Percentiles rank a stretch among this genome's conserved stretches.
Evolutionary conservation across 2,888 invertebrate genomes (phyloP).

Genomic region (Rotaria socialis): DNA sequence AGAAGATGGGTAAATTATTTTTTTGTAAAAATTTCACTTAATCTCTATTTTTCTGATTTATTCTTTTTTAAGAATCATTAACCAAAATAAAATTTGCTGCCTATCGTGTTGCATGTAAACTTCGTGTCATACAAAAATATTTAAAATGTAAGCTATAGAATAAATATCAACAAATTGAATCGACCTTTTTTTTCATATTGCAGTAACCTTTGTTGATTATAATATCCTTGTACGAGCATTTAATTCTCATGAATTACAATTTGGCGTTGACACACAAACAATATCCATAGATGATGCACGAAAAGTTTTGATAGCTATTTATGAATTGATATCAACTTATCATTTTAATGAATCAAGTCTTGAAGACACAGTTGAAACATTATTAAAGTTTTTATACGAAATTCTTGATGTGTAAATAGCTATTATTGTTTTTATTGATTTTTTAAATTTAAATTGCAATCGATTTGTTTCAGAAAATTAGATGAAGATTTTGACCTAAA

Average conservation of each 20-base stretch:
- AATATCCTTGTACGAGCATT: constrained; percentile 24
- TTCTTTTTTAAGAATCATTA: background rate
- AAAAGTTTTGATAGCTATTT: background rate
- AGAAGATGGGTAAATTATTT: background rate
- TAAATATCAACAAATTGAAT: background rate
- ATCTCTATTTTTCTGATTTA: background rate
- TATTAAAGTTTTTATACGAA: background rate
- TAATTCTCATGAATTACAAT: constrained; percentile 23
- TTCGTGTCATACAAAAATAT: constrained; percentile 66
- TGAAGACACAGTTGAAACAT: background rate
- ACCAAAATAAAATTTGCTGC: constrained; percentile 68
- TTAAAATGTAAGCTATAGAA: constrained; percentile 66
- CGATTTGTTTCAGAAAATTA: background rate
- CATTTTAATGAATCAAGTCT: constrained; percentile 10
- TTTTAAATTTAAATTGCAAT: too few relatives aligned
- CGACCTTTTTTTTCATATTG: background rate
- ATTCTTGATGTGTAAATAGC: background rate
- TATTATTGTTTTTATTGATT: too few relatives aligned
- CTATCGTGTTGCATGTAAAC: constrained; percentile 73
- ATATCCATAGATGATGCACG: background rate
- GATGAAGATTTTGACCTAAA: background rate
- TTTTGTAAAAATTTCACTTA: background rate
- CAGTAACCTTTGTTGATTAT: background rate
- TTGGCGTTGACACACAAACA: background rate
- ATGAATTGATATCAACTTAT: background rate